These are phyloP conservation scores for Ptychadena robeensis DNA, from an alignment of 2,797 vertebrate species.

Conservation along the genomic window DNA sequence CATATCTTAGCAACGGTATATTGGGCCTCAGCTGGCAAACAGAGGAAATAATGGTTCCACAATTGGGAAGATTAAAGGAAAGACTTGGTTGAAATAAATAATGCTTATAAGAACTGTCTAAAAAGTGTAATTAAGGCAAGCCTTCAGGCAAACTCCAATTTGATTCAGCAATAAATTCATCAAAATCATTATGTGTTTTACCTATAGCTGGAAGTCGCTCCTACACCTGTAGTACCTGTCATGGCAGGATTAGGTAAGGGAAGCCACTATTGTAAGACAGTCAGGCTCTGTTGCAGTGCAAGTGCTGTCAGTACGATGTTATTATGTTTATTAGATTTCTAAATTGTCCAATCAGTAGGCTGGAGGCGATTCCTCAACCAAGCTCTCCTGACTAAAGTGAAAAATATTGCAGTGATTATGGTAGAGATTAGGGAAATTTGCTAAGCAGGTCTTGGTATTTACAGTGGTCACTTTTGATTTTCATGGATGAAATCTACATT, in stretches of 20 bases:
- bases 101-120: neutral
- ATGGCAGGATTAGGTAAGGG: neutral
- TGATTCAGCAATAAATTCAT: neutral
- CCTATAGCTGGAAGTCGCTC: neutral
- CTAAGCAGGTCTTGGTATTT: neutral
- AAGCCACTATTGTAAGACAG: too few species aligned
- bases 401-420: neutral
- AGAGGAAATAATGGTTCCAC: slow-evolving; percentile 65
- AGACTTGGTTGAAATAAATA: slow-evolving; percentile 28
- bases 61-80: slow-evolving; percentile 57
- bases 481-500: neutral
- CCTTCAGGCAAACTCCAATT: neutral
- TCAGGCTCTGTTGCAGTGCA: neutral
- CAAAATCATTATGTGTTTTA: neutral
- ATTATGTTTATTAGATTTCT: too few species aligned
- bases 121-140: neutral
- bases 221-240: neutral
- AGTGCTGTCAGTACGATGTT: neutral
- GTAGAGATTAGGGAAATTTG: neutral
- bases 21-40: slow-evolving; percentile 69
- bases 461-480: neutral
- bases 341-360: neutral
- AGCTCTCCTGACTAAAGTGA: neutral
- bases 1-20: slow-evolving; percentile 75
- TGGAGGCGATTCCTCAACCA: neutral